Evolutionary conservation across 2,797 vertebrate genomes (phyloP).

Genomic region (Anas bahamensis): DNA sequence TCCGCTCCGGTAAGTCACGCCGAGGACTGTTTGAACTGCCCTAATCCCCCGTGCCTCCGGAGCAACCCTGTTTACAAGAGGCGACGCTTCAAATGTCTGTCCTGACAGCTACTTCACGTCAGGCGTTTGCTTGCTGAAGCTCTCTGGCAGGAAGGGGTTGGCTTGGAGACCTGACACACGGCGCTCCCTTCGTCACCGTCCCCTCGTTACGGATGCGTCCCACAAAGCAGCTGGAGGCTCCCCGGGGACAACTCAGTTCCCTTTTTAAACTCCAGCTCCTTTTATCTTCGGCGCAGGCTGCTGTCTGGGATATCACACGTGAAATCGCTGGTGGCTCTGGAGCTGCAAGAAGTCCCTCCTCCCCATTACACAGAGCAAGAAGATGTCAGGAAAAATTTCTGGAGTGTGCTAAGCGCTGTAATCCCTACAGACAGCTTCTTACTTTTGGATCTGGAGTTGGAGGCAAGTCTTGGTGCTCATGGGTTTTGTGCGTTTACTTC

Average conservation of each 20-base stretch:
- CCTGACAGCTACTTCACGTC: slow-evolving; percentile 9
- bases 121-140: slow-evolving; percentile 28
- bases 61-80: slow-evolving; percentile 53
- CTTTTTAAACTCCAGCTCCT: neutral
- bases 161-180: neutral
- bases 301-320: neutral
- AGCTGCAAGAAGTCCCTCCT: neutral
- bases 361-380: neutral
- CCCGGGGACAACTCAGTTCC: neutral
- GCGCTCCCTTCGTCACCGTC: rapidly evolving
- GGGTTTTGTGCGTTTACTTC: neutral
- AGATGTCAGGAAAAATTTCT: neutral
- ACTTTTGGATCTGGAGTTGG: neutral
- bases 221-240: neutral
- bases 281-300: neutral
- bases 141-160: neutral
- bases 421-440: neutral
- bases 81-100: neutral
- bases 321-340: neutral
- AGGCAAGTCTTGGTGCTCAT: neutral
- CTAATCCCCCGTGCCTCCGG: slow-evolving; percentile 45
- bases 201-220: neutral
- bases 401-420: neutral
- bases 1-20: neutral
- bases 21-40: slow-evolving; percentile 44